phyloP scores from a whole-genome alignment of 2,797 vertebrate genomes.

The Eulemur coronatus region DNA sequence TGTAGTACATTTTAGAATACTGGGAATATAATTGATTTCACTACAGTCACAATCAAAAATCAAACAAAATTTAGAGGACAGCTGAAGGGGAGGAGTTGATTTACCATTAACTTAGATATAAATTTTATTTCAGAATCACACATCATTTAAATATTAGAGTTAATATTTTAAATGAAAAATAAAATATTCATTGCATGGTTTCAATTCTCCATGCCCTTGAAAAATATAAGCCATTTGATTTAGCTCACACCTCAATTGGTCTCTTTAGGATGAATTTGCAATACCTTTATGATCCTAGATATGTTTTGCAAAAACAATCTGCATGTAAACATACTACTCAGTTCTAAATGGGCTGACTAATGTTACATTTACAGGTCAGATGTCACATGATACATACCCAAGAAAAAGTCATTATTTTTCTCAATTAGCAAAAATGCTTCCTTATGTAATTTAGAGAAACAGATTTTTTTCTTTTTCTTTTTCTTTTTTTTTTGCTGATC shows the following conservation, averaged over 20 bases:
- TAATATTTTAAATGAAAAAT: not conserved
- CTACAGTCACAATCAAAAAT: not conserved
- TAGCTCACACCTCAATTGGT: not conserved
- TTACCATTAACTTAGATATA: not conserved
- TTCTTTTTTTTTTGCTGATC: not conserved
- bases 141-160: not conserved
- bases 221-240: not conserved
- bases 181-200: not conserved
- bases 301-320: not conserved
- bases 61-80: not conserved
- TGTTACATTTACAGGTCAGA: not conserved
- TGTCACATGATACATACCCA: not conserved
- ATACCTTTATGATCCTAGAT: not conserved
- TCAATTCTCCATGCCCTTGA: not conserved
- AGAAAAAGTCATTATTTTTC: not conserved
- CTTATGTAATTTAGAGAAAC: not conserved
- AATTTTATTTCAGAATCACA: conserved; percentile 26
- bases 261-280: conserved; percentile 3
- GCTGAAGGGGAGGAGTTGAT: not conserved
- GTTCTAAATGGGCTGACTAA: not conserved
- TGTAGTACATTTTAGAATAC: conserved; percentile 3
- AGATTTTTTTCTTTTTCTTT: not conserved
- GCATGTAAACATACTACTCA: not conserved
- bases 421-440: conserved; percentile 20
- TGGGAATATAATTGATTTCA: not conserved